Conservation (phyloP, 2,113 vertebrate genomes). For the Numida meleagris region DNA sequence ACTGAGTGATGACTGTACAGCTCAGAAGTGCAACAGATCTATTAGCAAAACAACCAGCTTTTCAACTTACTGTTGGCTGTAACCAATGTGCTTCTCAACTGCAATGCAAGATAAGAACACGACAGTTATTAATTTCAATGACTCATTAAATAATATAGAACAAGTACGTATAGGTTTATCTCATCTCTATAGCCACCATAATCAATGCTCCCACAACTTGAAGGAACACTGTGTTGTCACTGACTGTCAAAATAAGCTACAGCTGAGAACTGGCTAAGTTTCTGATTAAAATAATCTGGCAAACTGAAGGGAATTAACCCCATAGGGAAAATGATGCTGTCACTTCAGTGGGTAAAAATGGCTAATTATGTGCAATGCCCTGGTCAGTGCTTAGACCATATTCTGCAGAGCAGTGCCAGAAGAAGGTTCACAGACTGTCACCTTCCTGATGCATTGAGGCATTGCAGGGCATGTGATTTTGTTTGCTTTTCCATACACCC, state of each 20-base stretch:
- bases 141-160: conserved; percentile 65
- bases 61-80: conserved; percentile 55
- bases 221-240: conserved; percentile 56
- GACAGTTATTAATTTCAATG: conserved; percentile 69
- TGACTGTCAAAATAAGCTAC: conserved; percentile 48
- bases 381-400: neutral
- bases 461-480: neutral
- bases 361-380: neutral
- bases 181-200: conserved; percentile 30
- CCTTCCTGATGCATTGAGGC: neutral
- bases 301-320: conserved; percentile 43
- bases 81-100: conserved; percentile 56
- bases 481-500: neutral
- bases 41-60: conserved; percentile 54
- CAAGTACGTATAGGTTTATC: conserved; percentile 30
- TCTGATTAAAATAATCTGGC: conserved; percentile 38
- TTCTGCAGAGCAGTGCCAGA: neutral
- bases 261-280: conserved; percentile 39
- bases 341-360: neutral
- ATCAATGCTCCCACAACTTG: conserved; percentile 43
- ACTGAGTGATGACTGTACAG: neutral
- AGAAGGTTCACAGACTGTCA: neutral
- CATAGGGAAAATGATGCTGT: neutral
- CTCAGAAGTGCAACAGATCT: neutral
- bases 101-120: conserved; percentile 62